Evolutionary conservation across 2,113 vertebrate genomes (phyloP).

Genomic region (Barbus barbus): DNA sequence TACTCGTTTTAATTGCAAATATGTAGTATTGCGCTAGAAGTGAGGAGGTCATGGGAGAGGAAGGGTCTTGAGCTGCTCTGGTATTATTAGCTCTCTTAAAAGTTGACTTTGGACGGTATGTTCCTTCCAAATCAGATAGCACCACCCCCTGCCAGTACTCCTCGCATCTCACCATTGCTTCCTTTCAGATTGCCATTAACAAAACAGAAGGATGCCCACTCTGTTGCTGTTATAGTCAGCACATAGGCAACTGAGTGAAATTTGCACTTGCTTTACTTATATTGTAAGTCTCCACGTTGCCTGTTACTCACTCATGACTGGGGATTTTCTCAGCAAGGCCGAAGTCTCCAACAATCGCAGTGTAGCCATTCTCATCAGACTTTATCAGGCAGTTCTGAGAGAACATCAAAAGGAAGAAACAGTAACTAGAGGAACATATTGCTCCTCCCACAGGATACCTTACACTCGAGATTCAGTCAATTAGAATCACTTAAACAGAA

Average conservation of each 20-base stretch:
- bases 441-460: neutral
- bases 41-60: slow-evolving; percentile 6
- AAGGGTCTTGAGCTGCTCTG: slow-evolving; percentile 20
- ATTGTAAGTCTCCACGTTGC: neutral
- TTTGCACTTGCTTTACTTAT: neutral
- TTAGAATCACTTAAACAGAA: slow-evolving; percentile 33
- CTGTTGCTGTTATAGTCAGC: neutral
- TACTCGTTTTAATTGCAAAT: neutral
- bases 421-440: slow-evolving; percentile 1
- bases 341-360: slow-evolving; percentile 95
- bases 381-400: slow-evolving; percentile 96
- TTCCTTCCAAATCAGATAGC: slow-evolving; percentile 51
- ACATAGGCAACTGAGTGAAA: neutral
- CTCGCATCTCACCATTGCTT: neutral
- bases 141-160: neutral
- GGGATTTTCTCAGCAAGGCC: slow-evolving; percentile 98
- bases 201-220: neutral
- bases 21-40: neutral
- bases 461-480: slow-evolving; percentile 1
- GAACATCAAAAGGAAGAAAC: slow-evolving; percentile 45
- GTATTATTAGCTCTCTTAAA: slow-evolving; percentile 56
- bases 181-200: neutral
- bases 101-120: slow-evolving; percentile 56
- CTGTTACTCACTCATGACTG: slow-evolving; percentile 78
- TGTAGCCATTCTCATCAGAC: slow-evolving; percentile 86